Evolutionary conservation across 2,113 vertebrate genomes (phyloP).

Genomic region (Antigone vipio): DNA sequence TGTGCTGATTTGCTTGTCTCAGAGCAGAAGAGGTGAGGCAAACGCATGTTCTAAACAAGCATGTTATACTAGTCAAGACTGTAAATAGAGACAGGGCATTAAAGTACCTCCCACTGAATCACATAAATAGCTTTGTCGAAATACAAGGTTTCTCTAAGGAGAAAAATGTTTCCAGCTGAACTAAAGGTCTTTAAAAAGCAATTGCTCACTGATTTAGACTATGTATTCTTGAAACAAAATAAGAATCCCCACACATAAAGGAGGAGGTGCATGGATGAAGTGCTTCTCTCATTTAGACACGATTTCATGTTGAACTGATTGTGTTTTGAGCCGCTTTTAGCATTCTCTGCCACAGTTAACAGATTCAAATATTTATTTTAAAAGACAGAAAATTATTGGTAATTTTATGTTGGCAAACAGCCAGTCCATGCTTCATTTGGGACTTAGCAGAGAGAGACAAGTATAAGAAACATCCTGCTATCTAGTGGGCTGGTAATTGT

Average conservation of each 20-base stretch:
- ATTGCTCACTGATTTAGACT: neutral
- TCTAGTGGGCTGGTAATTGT: constrained; percentile 46
- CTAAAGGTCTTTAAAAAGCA: neutral
- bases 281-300: neutral
- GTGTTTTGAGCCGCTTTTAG: constrained; percentile 17
- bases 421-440: constrained; percentile 13
- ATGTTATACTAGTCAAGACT: neutral
- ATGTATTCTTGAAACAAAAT: constrained; percentile 7
- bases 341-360: constrained; percentile 3
- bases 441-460: constrained; percentile 32
- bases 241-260: neutral
- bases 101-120: constrained; percentile 19
- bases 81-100: neutral
- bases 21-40: neutral
- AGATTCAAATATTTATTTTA: constrained; percentile 52
- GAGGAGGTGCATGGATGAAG: neutral
- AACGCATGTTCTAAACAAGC: neutral
- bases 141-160: neutral
- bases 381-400: constrained; percentile 47
- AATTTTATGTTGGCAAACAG: constrained; percentile 45
- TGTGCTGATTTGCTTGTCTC: neutral
- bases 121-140: constrained; percentile 23
- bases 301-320: neutral
- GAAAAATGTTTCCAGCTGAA: neutral
- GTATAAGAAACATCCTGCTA: constrained; percentile 29